phyloP scores from a whole-genome alignment of 1,140 invertebrate species.

The Drosophila athabasca region DNA sequence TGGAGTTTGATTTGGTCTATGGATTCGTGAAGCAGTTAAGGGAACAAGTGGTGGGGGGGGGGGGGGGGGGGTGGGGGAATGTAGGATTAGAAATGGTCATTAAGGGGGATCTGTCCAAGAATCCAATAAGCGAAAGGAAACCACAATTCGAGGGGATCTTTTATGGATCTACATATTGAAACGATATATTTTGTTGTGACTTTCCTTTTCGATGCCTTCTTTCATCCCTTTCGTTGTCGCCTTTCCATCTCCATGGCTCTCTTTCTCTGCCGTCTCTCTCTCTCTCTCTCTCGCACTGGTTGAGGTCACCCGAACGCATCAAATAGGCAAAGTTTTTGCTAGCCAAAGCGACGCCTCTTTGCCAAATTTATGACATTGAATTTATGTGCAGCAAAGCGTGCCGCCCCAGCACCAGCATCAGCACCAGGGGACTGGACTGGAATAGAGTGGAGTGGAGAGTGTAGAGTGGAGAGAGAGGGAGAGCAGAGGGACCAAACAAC shows the following conservation, averaged over 20 bases:
- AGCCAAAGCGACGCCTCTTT: constrained; percentile 64
- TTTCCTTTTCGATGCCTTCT: neutral
- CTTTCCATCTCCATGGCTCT: constrained; percentile 25
- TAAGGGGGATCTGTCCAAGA: neutral
- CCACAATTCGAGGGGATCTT: too few species aligned
- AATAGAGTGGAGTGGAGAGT: too few species aligned
- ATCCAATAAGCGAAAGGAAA: neutral
- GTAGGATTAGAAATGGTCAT: neutral
- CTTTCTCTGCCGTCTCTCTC: constrained; percentile 10
- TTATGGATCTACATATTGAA: too few species aligned
- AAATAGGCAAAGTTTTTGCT: constrained; percentile 67
- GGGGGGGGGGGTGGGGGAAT: neutral
- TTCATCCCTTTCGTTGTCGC: constrained; percentile 7
- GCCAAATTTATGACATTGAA: constrained; percentile 74
- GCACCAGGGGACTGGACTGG: too few species aligned
- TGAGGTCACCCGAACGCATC: constrained; percentile 57
- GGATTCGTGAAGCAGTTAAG: constrained; percentile 19
- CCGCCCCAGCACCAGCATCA: constrained; percentile 11
- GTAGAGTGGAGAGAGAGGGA: constrained; percentile 13
- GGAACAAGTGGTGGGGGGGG: too few species aligned
- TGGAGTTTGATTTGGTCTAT: constrained; percentile 48
- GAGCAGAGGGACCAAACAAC: neutral
- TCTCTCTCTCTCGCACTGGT: neutral
- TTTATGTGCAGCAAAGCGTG: constrained; percentile 71
- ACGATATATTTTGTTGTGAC: too few species aligned